Conservation (phyloP, 2,113 vertebrate species). For the Campylomormyrus numenius region DNA sequence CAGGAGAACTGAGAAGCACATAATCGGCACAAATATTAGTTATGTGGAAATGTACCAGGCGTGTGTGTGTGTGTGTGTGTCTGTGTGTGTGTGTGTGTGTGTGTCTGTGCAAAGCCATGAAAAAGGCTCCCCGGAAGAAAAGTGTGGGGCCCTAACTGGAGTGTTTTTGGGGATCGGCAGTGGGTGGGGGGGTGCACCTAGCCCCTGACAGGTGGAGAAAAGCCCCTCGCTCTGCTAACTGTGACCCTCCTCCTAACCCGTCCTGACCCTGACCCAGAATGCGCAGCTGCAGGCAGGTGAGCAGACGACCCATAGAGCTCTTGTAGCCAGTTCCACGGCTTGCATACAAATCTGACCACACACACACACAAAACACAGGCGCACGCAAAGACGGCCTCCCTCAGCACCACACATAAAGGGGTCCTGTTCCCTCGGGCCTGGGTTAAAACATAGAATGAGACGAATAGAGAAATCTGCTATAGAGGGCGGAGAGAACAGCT, state of each 20-base stretch:
- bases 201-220: constrained; percentile 77
- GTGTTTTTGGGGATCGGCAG: not conserved
- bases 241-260: constrained; percentile 82
- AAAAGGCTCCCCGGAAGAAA: not conserved
- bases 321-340: constrained; percentile 55
- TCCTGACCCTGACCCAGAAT: constrained; percentile 77
- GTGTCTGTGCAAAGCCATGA: not conserved
- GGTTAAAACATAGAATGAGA: not conserved
- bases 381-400: constrained; percentile 5
- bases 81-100: not conserved
- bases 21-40: not conserved
- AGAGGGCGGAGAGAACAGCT: not conserved
- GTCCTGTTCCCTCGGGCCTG: not conserved
- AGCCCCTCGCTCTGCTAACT: constrained; percentile 66
- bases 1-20: not conserved
- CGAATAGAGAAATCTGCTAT: not conserved
- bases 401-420: not conserved
- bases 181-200: not conserved
- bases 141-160: not conserved
- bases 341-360: constrained; percentile 71
- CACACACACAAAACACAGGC: constrained; percentile 28
- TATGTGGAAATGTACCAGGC: not conserved
- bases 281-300: constrained; percentile 95
- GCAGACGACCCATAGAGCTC: constrained; percentile 68
- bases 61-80: not conserved